These are phyloP conservation scores for Dascillus cervinus DNA, from an alignment of 2,888 invertebrate species.

Conservation along the genomic window DNA sequence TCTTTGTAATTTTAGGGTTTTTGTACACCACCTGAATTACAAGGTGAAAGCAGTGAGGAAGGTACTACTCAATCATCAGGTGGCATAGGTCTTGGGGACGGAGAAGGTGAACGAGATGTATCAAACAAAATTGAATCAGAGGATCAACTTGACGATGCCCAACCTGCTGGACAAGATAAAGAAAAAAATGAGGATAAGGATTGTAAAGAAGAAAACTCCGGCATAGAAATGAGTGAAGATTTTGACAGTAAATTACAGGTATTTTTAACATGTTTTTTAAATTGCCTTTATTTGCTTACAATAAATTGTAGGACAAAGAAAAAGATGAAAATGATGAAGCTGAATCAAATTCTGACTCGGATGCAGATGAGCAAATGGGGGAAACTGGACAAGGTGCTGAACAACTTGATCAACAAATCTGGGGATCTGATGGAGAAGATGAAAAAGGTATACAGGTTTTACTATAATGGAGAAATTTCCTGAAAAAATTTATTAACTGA, in stretches of 20 bases:
- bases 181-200: conserved; percentile 58
- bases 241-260: conserved; percentile 81
- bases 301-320: conserved; percentile 53
- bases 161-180: conserved; percentile 70
- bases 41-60: conserved; percentile 59
- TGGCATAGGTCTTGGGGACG: conserved; percentile 88
- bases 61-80: conserved; percentile 42
- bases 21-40: conserved; percentile 82
- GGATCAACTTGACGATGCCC: conserved; percentile 89
- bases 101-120: conserved; percentile 88
- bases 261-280: conserved; percentile 23
- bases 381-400: conserved; percentile 84
- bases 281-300: conserved; percentile 1
- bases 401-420: conserved; percentile 70
- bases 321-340: conserved; percentile 59
- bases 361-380: conserved; percentile 94
- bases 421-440: conserved; percentile 78
- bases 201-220: conserved; percentile 82
- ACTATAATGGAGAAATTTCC: conserved; percentile 8
- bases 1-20: conserved; percentile 58
- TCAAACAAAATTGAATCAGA: conserved; percentile 84
- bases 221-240: conserved; percentile 93
- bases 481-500: conserved; percentile 42
- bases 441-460: conserved; percentile 33
- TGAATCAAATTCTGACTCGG: conserved; percentile 61